Percentiles rank a stretch among this genome's conserved stretches.
These are phyloP conservation scores for Microctenopoma steveboyesi DNA, from an alignment of 2,797 vertebrate genomes.

Conservation along the genomic window DNA sequence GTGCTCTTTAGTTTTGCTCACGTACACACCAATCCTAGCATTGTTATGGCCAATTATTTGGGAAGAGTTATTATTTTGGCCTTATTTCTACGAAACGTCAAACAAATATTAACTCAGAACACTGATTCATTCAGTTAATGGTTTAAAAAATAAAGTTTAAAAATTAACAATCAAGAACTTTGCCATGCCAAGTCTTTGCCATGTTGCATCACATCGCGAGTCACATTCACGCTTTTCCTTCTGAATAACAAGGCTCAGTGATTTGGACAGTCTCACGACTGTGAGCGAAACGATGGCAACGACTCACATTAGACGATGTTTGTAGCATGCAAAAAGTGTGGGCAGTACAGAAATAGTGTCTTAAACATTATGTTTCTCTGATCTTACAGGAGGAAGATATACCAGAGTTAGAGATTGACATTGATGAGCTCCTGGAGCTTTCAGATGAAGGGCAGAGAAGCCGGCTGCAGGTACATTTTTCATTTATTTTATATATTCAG, in stretches of 20 bases:
- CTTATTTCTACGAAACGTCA: not conserved
- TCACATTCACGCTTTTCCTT: constrained; percentile 15
- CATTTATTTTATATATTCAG: too few relatives aligned
- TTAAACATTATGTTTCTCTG: constrained; percentile 23
- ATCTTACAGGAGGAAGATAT: constrained; percentile 84
- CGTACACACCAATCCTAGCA: constrained; percentile 24
- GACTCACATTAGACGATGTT: not conserved
- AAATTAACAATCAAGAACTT: not conserved
- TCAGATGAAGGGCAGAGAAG: constrained; percentile 90
- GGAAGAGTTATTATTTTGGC: constrained; percentile 7
- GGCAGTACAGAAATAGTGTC: not conserved
- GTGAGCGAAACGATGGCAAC: constrained; percentile 9
- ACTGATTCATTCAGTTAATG: too few relatives aligned
- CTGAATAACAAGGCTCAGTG: constrained; percentile 27
- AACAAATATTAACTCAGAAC: constrained; percentile 2
- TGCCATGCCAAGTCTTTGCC: not conserved
- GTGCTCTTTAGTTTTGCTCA: constrained; percentile 16
- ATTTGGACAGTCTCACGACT: constrained; percentile 10
- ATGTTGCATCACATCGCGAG: constrained; percentile 23
- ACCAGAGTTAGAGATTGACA: constrained; percentile 93
- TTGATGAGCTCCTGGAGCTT: constrained; percentile 94
- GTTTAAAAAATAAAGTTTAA: not conserved
- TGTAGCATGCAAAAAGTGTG: constrained; percentile 1
- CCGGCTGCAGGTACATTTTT: constrained; percentile 85
- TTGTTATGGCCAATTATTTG: not conserved